These are phyloP conservation scores for Channa argus DNA, from an alignment of 2,113 vertebrate genomes.

Conservation along the genomic window DNA sequence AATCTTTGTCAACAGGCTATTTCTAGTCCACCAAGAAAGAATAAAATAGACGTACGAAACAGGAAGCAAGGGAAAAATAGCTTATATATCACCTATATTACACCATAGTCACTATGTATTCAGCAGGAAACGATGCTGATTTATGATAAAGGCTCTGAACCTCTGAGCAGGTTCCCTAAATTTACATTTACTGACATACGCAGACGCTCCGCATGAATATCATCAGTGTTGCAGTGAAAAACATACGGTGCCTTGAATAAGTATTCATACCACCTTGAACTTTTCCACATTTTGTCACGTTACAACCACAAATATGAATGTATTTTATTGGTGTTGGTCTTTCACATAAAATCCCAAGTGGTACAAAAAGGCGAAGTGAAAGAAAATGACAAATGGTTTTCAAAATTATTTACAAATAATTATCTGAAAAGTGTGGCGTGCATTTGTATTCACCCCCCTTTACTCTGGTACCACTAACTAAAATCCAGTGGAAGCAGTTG, in stretches of 20 bases:
- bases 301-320: too few relatives aligned
- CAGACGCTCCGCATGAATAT: constrained; percentile 6
- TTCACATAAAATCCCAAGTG: too few relatives aligned
- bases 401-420: too few relatives aligned
- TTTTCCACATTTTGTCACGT: too few relatives aligned
- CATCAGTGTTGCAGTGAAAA: neutral
- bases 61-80: constrained; percentile 41
- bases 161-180: constrained; percentile 25
- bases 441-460: too few relatives aligned
- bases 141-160: constrained; percentile 55
- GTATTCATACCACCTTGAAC: too few relatives aligned
- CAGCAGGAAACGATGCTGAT: constrained; percentile 45
- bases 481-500: too few relatives aligned
- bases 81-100: constrained; percentile 48
- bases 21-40: constrained; percentile 43
- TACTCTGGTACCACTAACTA: too few relatives aligned
- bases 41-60: constrained; percentile 53
- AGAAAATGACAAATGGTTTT: too few relatives aligned
- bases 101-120: constrained; percentile 35
- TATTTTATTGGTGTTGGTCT: too few relatives aligned
- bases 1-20: constrained; percentile 62
- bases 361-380: too few relatives aligned
- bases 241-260: neutral
- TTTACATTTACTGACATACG: constrained; percentile 24
- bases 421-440: too few relatives aligned